Evolutionary conservation across 1,140 invertebrate species (phyloP).

Genomic region (Leptopilina clavipes): DNA sequence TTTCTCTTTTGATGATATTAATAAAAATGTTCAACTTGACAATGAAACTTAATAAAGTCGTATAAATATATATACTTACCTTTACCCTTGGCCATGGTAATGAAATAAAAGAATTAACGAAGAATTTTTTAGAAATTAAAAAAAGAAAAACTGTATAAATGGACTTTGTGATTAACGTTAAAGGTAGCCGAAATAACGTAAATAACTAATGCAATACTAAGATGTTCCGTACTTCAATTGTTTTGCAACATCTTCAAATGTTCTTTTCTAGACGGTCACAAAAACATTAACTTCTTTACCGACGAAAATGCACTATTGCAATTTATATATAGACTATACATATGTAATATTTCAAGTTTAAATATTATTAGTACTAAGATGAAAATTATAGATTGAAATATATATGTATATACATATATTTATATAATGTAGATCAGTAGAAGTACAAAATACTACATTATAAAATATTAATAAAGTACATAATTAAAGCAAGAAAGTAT

Average conservation of each 20-base stretch:
- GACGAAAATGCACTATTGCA: conserved; percentile 36
- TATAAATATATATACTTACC: conserved; percentile 48
- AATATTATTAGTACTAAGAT: conserved; percentile 3
- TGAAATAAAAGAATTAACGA: conserved; percentile 34
- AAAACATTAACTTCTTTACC: conserved; percentile 45
- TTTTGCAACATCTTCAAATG: conserved; percentile 38
- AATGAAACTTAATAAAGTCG: conserved; percentile 45
- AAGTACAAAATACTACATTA: background rate
- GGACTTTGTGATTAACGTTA: background rate
- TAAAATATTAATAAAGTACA: no score
- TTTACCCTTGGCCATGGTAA: conserved; percentile 56
- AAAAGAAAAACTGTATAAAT: conserved; percentile 10
- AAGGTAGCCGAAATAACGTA: conserved; percentile 6
- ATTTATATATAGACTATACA: conserved; percentile 7
- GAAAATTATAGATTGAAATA: background rate
- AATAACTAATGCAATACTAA: background rate
- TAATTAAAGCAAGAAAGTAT: no score
- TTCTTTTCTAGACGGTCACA: conserved; percentile 35
- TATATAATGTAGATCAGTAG: background rate
- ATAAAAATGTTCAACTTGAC: conserved; percentile 44
- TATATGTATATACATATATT: background rate
- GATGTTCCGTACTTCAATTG: background rate
- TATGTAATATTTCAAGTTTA: background rate
- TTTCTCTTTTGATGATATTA: conserved; percentile 38
- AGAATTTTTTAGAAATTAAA: conserved; percentile 20